Percentiles rank a stretch among this genome's conserved stretches.
Evolutionary conservation across 2,113 vertebrate genomes (phyloP).

Genomic region (Poecilia latipinna): DNA sequence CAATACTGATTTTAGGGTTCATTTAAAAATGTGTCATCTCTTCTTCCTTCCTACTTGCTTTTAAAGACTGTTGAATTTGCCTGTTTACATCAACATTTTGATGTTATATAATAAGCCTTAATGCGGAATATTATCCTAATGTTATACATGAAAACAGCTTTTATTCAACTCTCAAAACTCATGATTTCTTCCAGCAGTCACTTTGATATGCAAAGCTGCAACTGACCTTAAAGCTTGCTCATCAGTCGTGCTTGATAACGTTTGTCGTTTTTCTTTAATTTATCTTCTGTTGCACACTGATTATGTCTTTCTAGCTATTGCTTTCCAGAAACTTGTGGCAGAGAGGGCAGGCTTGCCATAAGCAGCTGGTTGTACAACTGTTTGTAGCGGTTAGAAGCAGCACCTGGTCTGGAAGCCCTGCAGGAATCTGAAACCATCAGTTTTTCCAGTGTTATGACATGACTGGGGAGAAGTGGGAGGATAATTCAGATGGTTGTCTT

Average conservation of each 20-base stretch:
- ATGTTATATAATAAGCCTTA: background rate
- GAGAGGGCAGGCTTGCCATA: background rate
- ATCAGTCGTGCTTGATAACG: conserved; percentile 21
- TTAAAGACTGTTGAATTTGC: background rate
- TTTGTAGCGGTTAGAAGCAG: background rate
- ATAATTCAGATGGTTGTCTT: conserved; percentile 29
- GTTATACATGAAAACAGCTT: background rate
- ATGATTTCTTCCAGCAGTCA: background rate
- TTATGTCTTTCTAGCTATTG: background rate
- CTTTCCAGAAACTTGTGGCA: background rate
- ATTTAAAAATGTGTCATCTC: background rate
- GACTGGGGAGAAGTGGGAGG: conserved; percentile 18
- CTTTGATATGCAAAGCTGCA: conserved; percentile 18
- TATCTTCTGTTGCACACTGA: background rate
- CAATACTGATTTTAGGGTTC: background rate
- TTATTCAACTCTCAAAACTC: background rate
- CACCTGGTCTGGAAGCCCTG: background rate
- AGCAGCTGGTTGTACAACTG: background rate
- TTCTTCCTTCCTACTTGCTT: background rate
- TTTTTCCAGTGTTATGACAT: conserved; percentile 18
- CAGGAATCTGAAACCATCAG: conserved; percentile 1
- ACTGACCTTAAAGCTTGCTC: conserved; percentile 7
- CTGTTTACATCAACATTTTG: background rate
- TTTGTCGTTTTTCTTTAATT: conserved; percentile 18
- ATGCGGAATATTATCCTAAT: background rate